These are phyloP conservation scores for Sebastolobus altivelis DNA, from an alignment of 2,797 vertebrate species.

Conservation along the genomic window DNA sequence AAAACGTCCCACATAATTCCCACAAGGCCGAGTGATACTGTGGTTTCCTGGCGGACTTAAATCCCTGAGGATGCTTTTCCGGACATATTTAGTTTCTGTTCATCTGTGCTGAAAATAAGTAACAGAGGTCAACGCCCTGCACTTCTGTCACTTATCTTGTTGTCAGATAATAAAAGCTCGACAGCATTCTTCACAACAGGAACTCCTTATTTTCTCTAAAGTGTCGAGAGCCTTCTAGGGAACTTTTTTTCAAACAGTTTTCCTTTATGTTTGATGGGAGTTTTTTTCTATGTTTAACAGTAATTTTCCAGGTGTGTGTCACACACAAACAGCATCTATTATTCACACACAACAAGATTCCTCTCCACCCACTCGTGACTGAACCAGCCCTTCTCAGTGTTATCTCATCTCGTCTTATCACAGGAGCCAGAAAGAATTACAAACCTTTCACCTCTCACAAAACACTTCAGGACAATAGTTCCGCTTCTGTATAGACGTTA, in stretches of 20 bases:
- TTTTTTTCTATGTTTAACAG: neutral
- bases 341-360: neutral
- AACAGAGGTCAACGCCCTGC: constrained; percentile 38
- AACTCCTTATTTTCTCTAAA: neutral
- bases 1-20: constrained; percentile 41
- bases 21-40: constrained; percentile 9
- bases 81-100: constrained; percentile 38
- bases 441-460: constrained; percentile 14
- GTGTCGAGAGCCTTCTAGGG: neutral
- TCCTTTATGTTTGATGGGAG: neutral
- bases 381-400: neutral
- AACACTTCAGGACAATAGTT: neutral
- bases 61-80: constrained; percentile 23
- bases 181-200: constrained; percentile 35
- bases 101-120: constrained; percentile 36
- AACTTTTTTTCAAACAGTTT: neutral
- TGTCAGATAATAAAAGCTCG: constrained; percentile 39
- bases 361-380: constrained; percentile 9
- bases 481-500: neutral
- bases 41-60: constrained; percentile 30
- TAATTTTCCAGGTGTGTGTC: neutral
- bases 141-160: constrained; percentile 29
- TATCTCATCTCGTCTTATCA: neutral
- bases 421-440: neutral
- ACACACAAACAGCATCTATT: neutral